Percentiles rank a stretch among this genome's conserved stretches.
Evolutionary conservation across 2,113 vertebrate species (phyloP).

Genomic region (Pangasianodon hypophthalmus): DNA sequence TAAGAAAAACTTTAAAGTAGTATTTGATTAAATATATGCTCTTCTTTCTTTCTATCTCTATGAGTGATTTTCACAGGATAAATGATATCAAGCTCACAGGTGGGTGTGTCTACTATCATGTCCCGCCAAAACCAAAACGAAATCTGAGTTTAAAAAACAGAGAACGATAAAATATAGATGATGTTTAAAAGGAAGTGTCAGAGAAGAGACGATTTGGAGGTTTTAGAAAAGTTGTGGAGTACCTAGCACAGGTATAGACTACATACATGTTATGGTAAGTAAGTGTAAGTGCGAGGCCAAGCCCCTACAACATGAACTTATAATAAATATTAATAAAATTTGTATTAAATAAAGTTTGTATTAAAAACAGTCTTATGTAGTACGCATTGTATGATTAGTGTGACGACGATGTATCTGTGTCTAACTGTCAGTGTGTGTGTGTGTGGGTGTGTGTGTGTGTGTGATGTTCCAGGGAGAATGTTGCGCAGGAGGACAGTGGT

Average conservation of each 20-base stretch:
- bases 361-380: no score
- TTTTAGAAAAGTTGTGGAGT: not conserved
- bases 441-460: conserved; percentile 13
- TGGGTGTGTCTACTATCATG: not conserved
- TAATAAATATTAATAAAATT: not conserved
- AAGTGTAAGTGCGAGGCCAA: not conserved
- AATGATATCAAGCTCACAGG: not conserved
- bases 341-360: no score
- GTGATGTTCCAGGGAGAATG: conserved; percentile 84
- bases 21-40: not conserved
- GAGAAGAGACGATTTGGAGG: not conserved
- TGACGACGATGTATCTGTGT: not conserved
- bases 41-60: not conserved
- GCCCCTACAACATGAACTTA: not conserved
- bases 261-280: not conserved
- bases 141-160: not conserved
- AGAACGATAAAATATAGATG: not conserved
- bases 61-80: not conserved
- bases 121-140: not conserved
- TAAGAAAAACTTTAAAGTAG: not conserved
- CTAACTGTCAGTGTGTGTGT: not conserved
- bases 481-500: conserved; percentile 82
- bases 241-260: not conserved
- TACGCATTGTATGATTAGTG: not conserved
- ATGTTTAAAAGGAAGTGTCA: not conserved